Percentiles rank a stretch among this genome's conserved stretches.
Evolutionary conservation across 2,888 invertebrate species (phyloP).

Genomic region (Monoplex corrugatus): DNA sequence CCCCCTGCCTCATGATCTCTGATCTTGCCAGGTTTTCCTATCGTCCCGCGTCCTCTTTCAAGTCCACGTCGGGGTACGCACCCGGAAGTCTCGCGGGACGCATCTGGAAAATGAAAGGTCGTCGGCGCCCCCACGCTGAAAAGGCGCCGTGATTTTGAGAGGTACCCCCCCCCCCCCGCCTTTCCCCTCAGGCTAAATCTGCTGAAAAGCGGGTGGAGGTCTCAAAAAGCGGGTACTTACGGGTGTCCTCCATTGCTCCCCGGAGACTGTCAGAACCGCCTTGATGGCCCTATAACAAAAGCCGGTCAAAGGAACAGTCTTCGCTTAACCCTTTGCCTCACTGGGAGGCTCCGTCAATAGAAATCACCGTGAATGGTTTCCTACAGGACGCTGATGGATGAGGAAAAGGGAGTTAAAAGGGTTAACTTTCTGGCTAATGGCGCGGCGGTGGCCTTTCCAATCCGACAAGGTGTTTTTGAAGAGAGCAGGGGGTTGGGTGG

Average conservation of each 20-base stretch:
- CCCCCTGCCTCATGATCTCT: no score
- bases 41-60: no score
- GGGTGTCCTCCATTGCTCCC: neutral
- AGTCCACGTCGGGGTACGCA: no score
- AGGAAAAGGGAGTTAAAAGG: neutral
- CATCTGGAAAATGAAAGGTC: no score
- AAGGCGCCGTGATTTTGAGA: no score
- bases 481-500: neutral
- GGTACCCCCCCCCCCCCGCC: no score
- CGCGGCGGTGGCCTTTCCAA: neutral
- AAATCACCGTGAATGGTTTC: neutral
- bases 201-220: neutral
- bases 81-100: no score
- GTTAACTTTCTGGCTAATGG: conserved; percentile 8
- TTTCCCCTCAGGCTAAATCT: no score
- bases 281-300: neutral
- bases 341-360: neutral
- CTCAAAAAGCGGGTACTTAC: neutral
- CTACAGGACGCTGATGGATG: no score
- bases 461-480: neutral
- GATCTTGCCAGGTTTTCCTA: no score
- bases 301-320: conserved; percentile 7
- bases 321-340: neutral
- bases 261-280: neutral
- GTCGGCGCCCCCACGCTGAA: no score